Percentiles rank a stretch among this genome's conserved stretches.
These are phyloP conservation scores for Cynodonichthys magdalenae DNA, from an alignment of 2,797 vertebrate genomes.

Conservation along the genomic window DNA sequence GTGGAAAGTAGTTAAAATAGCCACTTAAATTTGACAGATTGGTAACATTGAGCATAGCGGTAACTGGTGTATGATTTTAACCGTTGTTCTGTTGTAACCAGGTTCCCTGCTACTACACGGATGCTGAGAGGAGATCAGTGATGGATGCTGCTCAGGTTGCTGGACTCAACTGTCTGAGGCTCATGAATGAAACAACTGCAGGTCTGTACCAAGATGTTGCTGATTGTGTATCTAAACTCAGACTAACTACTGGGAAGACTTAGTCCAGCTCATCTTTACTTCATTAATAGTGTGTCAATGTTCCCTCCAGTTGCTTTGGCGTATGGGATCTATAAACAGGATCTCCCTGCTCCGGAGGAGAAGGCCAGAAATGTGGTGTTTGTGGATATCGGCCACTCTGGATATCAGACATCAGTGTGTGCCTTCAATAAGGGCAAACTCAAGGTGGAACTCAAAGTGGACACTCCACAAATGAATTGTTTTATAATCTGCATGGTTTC, in stretches of 20 bases:
- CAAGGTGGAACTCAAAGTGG: conserved; percentile 83
- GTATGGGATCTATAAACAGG: conserved; percentile 98
- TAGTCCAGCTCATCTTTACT: background rate
- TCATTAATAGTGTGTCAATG: background rate
- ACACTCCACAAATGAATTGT: too few species aligned
- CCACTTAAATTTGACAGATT: background rate
- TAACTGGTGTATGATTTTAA: background rate
- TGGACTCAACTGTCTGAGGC: conserved; percentile 93
- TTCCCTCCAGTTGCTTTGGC: conserved; percentile 89
- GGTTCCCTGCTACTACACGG: conserved; percentile 96
- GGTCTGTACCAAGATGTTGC: conserved; percentile 74
- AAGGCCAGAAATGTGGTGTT: conserved; percentile 98
- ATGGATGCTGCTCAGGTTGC: conserved; percentile 97
- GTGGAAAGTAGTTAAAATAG: too few species aligned
- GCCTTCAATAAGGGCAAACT: conserved; percentile 98
- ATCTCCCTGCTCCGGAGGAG: conserved; percentile 93
- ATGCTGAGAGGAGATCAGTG: conserved; percentile 94
- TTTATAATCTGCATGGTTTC: background rate
- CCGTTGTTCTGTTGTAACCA: conserved; percentile 54
- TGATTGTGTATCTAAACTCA: conserved; percentile 2
- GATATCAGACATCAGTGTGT: conserved; percentile 95
- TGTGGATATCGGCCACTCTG: conserved; percentile 95
- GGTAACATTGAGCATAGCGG: background rate
- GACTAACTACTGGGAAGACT: background rate
- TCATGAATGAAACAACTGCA: conserved; percentile 98